Base-by-base conservation (phyloP, 2,113 vertebrate genomes). In the Montifringilla adamsi region DNA sequence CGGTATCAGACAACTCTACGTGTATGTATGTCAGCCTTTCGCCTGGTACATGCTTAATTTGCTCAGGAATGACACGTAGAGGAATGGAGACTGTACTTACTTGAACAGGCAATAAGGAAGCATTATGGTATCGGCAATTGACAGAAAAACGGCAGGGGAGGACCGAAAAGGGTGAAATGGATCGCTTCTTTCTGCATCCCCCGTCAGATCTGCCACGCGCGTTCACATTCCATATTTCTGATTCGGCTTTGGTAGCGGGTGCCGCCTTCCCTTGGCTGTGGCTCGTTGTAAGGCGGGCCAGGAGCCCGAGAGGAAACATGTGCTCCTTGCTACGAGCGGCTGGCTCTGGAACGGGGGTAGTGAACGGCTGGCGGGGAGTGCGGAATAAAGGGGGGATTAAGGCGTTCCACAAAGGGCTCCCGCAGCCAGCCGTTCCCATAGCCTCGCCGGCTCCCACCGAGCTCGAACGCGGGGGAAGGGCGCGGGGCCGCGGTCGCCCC, bases 251-350 rank as follows among this genome's bases (percentile, higher is more conserved):
- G 66, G 64, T 84, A 33, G 41, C 1, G 64, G 47, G 35, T 75
- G 67, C 75, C 86, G 63, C 87, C 83, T 89, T 72, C 59, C 50
- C 33, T 37, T 12, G 80, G 59, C 86, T 47, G 52, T 3, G 55
- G 82, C 78, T 95, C 44, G 1, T 30, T 30, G 72, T 60, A 35
- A 70, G 85, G 94, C 90, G 75, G 81, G 66, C 46, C 74, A 43
- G 77, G 22, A 93, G 80, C 86, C 76, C 67, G 58, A 18, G 86
- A 82, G 84, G 89, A 90, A 86, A 27, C 96, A 66, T 89, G 96
- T 89, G 94, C 93, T 92, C 52, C 56, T 41, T 31, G 82, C 47
- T 33, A 49, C 3, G 37, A 63, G 76, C 55, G 62, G 82, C 63
- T 20, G 70, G 76, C 37, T 27, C 66, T 53, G 60, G 12, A 47